Evolutionary conservation across 2,888 invertebrate genomes (phyloP).

Genomic region (Bugula neritina): DNA sequence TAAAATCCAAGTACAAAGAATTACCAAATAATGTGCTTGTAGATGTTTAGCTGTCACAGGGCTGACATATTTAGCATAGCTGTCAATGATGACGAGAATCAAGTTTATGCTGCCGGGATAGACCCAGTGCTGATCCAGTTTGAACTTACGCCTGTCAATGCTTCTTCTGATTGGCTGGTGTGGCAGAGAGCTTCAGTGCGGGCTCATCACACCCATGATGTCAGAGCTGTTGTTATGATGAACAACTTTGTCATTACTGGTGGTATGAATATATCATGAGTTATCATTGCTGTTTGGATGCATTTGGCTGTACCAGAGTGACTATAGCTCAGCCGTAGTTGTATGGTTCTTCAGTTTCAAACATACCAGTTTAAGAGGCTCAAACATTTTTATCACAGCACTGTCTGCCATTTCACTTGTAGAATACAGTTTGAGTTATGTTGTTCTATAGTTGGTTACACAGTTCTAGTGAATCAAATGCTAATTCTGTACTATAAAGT

Average conservation of each 20-base stretch:
- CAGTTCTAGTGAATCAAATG: no score
- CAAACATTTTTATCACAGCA: no score
- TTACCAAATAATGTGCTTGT: background rate
- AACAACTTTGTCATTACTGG: constrained; percentile 69
- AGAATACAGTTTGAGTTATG: no score
- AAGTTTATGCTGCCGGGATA: constrained; percentile 56
- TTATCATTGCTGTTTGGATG: no score
- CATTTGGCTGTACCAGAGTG: no score
- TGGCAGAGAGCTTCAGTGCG: constrained; percentile 80
- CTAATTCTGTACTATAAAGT: no score
- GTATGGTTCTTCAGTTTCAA: no score
- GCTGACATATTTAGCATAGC: constrained; percentile 73
- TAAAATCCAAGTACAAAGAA: no score
- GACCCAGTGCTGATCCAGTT: constrained; percentile 75
- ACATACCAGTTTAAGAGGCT: no score
- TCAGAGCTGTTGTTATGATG: constrained; percentile 65
- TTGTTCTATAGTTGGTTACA: no score
- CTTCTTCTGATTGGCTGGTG: constrained; percentile 56
- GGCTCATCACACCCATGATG: constrained; percentile 79
- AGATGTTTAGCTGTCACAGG: constrained; percentile 67
- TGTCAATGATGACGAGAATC: constrained; percentile 53
- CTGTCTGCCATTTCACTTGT: no score
- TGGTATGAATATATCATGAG: constrained; percentile 58
- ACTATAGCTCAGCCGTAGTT: no score
- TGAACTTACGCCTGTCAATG: constrained; percentile 56